Percentiles rank a stretch among this genome's conserved stretches.
These are phyloP conservation scores for Aproaerema taeniolella DNA, from an alignment of 2,888 invertebrate genomes.

Conservation along the genomic window DNA sequence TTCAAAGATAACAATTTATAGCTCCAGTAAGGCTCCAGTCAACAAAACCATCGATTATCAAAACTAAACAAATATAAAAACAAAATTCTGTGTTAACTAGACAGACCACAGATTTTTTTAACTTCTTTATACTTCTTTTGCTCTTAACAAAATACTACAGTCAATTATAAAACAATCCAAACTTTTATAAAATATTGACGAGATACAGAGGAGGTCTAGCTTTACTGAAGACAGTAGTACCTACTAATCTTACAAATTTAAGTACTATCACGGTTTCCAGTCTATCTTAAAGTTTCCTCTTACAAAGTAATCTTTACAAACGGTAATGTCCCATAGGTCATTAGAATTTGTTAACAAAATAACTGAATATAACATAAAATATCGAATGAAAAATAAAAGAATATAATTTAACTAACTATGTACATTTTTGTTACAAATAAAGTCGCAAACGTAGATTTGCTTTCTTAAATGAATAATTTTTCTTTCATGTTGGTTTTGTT, in stretches of 20 bases:
- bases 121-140: too few species aligned
- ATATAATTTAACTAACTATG: conserved; percentile 53
- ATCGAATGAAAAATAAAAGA: conserved; percentile 47
- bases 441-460: conserved; percentile 10
- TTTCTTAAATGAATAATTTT: too few species aligned
- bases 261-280: conserved; percentile 68
- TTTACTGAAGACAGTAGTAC: conserved; percentile 40
- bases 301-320: conserved; percentile 9
- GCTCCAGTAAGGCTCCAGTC: too few species aligned
- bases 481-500: too few species aligned
- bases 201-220: conserved; percentile 40
- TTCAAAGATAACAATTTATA: too few species aligned
- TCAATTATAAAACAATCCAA: conserved; percentile 2
- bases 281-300: conserved; percentile 31
- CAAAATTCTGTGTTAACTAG: too few species aligned
- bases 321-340: conserved; percentile 6
- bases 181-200: too few species aligned
- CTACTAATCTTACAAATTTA: conserved; percentile 44
- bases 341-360: conserved; percentile 28
- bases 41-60: too few species aligned
- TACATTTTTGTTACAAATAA: conserved; percentile 39
- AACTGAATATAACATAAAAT: conserved; percentile 36
- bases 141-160: neutral
- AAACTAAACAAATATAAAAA: too few species aligned
- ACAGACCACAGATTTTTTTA: too few species aligned